Base-by-base conservation (phyloP, 2,113 vertebrate species). In the Myiozetetes cayanensis region DNA sequence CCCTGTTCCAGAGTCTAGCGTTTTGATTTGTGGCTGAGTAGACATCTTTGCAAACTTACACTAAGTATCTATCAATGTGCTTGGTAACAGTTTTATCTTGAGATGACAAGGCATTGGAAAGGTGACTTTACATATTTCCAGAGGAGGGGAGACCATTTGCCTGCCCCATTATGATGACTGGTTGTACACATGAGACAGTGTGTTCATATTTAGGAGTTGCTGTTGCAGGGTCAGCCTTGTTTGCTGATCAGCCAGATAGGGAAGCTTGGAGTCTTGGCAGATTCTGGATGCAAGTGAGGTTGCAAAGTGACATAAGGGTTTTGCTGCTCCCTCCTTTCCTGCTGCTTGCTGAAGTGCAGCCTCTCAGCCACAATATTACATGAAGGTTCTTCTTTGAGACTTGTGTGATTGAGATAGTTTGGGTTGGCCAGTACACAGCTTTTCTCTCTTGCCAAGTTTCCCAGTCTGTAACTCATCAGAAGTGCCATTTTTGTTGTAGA, bases 101-200 rank as follows among this genome's bases (percentile, higher is more conserved):
- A 49, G 49, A 31, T 15, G 37, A 50, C 52, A 81, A 58, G 10
- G 27, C 33, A 9, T n/a, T 70, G 37, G 52, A 63, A 92, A 70
- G 14, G 11, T 0, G 12, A 14, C 7, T 61, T 80, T 6, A 17
- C 4, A 0, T 58, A 7, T 53, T 73, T 8, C 17, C 10, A 24
- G 59, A 68, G 15, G 7, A 73, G 59, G 17, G 55, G 70, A 39
- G 33, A 37, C 9, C 12, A 21, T 86, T 79, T 85, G 6, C 23
- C 15, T 70, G 28, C 37, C 13, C 8, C 7, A 0, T 41, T 87
- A 17, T 23, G 1, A 1, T n/a, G 41, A 33, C 53, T 67, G 41
- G 13, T 62, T 6, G 3, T 44, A 49, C 6, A 6, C 0, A 0
- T 50, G 22, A 44, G 47, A 17, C 15, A 20, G 5, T 2, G 4